Evolutionary conservation across 2,797 vertebrate species (phyloP).

Genomic region (Caiman crocodilus): DNA sequence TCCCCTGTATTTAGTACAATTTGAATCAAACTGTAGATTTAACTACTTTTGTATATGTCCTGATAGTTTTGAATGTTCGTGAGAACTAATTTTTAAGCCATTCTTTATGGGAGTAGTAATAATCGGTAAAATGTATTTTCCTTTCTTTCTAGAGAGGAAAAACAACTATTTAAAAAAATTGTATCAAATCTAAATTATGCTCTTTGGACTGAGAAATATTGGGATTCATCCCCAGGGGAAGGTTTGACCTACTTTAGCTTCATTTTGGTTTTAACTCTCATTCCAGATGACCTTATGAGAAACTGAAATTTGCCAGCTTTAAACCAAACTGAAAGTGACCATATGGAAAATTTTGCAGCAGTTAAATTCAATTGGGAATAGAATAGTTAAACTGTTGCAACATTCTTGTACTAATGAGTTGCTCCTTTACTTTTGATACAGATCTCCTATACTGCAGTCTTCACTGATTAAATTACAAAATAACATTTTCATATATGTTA

Average conservation of each 20-base stretch:
- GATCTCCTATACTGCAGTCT: background rate
- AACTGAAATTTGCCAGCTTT: background rate
- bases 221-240: background rate
- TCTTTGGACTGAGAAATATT: background rate
- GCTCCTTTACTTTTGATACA: background rate
- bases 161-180: background rate
- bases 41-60: background rate
- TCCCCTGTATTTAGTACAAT: background rate
- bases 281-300: background rate
- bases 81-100: background rate
- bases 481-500: background rate
- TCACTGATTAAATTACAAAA: background rate
- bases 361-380: background rate
- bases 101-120: background rate
- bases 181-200: background rate
- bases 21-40: background rate
- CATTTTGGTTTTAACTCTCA: background rate
- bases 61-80: background rate
- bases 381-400: background rate
- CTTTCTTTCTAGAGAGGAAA: background rate
- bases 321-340: background rate
- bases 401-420: background rate
- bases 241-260: background rate
- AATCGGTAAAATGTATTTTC: background rate
- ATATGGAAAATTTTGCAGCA: background rate